Conservation (phyloP, 1,140 invertebrate species). For the Atopsyche davidsoni region DNA sequence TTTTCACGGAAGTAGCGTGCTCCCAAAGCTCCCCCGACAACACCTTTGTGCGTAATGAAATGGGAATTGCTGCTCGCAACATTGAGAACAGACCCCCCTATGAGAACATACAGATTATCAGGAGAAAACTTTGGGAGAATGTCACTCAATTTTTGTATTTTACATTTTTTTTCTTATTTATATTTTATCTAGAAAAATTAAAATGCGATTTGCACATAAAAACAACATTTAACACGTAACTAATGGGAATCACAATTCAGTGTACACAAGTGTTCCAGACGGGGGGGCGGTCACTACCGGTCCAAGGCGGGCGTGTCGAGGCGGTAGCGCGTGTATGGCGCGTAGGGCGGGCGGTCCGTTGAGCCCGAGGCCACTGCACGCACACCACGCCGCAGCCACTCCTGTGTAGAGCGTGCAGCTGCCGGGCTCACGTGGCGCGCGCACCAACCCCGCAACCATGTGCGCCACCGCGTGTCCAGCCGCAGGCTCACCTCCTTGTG, state of each 20-base stretch:
- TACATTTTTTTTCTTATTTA: conserved; percentile 1
- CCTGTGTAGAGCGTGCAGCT: conserved; percentile 30
- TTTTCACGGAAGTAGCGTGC: no score
- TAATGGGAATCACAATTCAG: background rate
- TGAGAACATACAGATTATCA: no score
- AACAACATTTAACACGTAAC: background rate
- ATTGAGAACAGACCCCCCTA: no score
- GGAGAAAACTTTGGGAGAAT: no score
- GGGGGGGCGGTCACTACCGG: conserved; percentile 8
- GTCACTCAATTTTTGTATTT: conserved; percentile 6
- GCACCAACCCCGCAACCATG: conserved; percentile 34
- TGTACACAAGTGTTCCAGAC: background rate
- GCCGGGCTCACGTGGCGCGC: conserved; percentile 29
- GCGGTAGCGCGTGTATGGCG: conserved; percentile 18
- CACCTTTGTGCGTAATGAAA: no score
- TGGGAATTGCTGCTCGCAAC: no score
- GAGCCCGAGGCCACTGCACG: conserved; percentile 7
- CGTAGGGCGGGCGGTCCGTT: conserved; percentile 14
- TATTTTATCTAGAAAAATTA: background rate
- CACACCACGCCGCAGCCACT: conserved; percentile 33
- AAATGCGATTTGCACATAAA: background rate
- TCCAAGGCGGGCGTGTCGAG: conserved; percentile 4
- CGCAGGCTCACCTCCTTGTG: conserved; percentile 32
- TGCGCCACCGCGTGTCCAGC: conserved; percentile 36
- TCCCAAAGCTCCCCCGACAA: no score